Base-by-base conservation (phyloP, 2,113 vertebrate species). In the Vulpes lagopus region DNA sequence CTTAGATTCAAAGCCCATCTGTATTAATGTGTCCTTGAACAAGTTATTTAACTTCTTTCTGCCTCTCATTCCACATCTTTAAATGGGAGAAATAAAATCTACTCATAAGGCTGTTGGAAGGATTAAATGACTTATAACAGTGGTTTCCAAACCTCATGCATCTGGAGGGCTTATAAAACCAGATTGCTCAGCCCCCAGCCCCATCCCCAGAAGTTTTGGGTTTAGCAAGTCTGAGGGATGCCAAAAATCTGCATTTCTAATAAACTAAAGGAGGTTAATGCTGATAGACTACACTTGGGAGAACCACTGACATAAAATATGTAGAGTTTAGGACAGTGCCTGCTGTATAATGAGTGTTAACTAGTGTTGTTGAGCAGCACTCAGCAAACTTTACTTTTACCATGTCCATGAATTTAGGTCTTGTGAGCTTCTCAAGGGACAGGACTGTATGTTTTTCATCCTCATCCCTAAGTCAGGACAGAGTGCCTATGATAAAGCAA, bases 221-320 rank as follows among this genome's bases (percentile, higher is more conserved):
- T 49, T 93, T 15, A 51, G 38, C 14, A 15, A 32, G 27, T 82
- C 11, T 1, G 0, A 67, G 35, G 78, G 57, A 10, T 0, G 0
- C 59, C 74, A 7, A 74, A 15, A 93, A 80, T 59, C 49, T 93
- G 32, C 25, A 71, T 60, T 91, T 88, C 67, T 97, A 85, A 49
- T 30, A 84, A 74, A 23, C 81, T n/a, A 89, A 38, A 85, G 71
- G 30, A 76, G n/a, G 59, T 32, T 79, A 38, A 74, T 62, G 23
- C 76, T 73, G 27, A n/a, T 6, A 25, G 27, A 19, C 62, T 43
- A 91, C 1, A 51, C 23, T 35, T 62, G 84, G 27, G 27, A 69
- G 49, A 51, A 79, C 12, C 22, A 74, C 22, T 78, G 67, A 84
- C 22, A 69, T 81, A 81, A 81, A 96, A 76, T 49, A 74, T 7